phyloP scores from a whole-genome alignment of 2,113 vertebrate species.

The Equus przewalskii region DNA sequence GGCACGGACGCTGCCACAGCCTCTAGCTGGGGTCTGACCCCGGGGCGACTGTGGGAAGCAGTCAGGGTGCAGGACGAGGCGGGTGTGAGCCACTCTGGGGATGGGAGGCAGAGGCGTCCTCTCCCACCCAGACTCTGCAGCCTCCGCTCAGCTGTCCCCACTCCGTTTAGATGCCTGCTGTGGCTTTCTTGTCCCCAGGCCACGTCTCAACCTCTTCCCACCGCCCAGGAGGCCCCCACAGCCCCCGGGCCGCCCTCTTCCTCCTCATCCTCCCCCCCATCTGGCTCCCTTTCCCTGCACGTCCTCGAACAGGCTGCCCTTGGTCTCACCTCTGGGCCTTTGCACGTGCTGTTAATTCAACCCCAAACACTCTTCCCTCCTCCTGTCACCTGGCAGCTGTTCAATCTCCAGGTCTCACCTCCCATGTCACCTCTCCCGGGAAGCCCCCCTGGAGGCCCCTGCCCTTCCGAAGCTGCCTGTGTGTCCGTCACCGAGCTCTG shows the following conservation, averaged over 20 bases:
- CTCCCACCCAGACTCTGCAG: neutral
- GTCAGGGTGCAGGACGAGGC: neutral
- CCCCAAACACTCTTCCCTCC: neutral
- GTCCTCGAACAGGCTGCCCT: too few species aligned
- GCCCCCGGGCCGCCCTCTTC: too few species aligned
- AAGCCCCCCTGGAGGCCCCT: neutral
- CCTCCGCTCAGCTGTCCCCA: neutral
- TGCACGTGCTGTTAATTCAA: neutral
- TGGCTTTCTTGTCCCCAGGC: neutral
- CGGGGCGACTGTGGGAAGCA: neutral
- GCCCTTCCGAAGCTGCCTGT: neutral
- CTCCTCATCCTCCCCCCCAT: fast-evolving
- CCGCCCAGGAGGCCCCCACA: neutral
- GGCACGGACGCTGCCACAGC: neutral
- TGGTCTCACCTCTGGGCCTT: neutral
- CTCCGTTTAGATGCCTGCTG: neutral
- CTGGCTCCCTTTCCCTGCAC: neutral
- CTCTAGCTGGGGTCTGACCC: neutral
- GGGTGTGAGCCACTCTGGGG: too few species aligned
- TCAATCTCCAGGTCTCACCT: neutral
- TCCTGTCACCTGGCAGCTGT: fast-evolving
- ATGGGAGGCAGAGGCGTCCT: neutral
- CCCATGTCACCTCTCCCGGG: neutral
- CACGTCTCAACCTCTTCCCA: neutral
- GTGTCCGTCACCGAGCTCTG: fast-evolving